Conservation (phyloP, 2,888 invertebrate genomes). For the Aporophyla lueneburgensis region DNA sequence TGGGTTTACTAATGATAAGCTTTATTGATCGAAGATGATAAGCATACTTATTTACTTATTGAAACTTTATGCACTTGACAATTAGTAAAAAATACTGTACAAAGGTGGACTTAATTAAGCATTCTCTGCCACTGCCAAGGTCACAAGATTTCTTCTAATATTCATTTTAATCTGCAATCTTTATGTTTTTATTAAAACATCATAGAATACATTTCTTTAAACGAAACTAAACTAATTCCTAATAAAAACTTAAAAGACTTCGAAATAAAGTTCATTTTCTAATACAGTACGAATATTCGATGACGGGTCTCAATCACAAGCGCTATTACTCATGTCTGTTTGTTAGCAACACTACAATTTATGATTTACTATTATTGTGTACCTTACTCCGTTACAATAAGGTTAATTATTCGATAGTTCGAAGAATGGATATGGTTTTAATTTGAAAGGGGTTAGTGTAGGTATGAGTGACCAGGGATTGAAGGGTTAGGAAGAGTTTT, state of each 20-base stretch:
- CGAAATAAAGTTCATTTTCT: not conserved
- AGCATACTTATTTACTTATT: no score
- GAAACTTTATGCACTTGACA: no score
- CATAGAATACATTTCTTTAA: not conserved
- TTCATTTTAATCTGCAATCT: no score
- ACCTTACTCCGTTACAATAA: not conserved
- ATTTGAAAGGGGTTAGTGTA: constrained; percentile 51
- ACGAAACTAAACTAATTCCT: no score
- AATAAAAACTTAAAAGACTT: not conserved
- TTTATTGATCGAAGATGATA: no score
- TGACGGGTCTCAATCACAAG: constrained; percentile 75
- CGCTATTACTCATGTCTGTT: constrained; percentile 60
- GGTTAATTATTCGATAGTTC: not conserved
- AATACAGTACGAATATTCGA: constrained; percentile 7
- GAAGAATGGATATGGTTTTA: constrained; percentile 24
- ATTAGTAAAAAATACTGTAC: no score
- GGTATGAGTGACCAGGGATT: constrained; percentile 54
- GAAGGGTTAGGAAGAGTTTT: constrained; percentile 47
- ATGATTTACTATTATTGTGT: not conserved
- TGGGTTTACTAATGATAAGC: no score
- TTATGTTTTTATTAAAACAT: not conserved
- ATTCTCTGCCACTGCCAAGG: no score
- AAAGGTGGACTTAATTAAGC: no score
- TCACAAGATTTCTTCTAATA: no score
- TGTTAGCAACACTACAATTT: constrained; percentile 23